Percentiles rank a stretch among this genome's conserved stretches.
These are phyloP conservation scores for Echiichthys vipera DNA, from an alignment of 2,797 vertebrate species.

Conservation along the genomic window DNA sequence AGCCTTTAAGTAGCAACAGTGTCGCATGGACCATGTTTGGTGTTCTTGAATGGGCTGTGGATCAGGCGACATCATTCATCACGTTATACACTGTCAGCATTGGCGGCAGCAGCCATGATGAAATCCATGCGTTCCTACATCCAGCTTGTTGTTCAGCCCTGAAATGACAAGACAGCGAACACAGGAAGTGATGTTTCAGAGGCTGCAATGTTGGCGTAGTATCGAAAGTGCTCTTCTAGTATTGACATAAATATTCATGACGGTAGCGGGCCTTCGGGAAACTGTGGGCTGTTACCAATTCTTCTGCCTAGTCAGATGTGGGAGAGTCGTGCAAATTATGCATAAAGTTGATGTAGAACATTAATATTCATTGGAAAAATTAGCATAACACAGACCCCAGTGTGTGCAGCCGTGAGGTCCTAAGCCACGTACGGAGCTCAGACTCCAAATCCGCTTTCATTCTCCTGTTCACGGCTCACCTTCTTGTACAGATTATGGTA, in stretches of 20 bases:
- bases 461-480: not conserved
- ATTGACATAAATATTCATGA: conserved; percentile 55
- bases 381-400: conserved; percentile 37
- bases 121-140: not conserved
- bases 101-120: not conserved
- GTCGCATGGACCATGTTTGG: not conserved
- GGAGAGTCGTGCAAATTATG: conserved; percentile 37
- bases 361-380: conserved; percentile 63
- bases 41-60: too few species aligned
- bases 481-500: not conserved
- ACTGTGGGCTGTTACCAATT: conserved; percentile 19
- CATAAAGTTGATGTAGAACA: conserved; percentile 28
- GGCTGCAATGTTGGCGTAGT: not conserved
- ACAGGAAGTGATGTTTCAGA: not conserved
- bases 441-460: not conserved
- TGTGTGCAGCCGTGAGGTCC: conserved; percentile 2
- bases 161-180: not conserved
- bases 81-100: not conserved
- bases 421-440: not conserved
- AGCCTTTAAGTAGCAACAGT: not conserved
- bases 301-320: conserved; percentile 34
- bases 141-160: not conserved
- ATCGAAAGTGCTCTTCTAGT: conserved; percentile 1
- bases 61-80: too few species aligned
- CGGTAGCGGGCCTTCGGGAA: conserved; percentile 20